Evolutionary conservation across 1,140 invertebrate genomes (phyloP).

Genomic region (Papilio aristodemus): DNA sequence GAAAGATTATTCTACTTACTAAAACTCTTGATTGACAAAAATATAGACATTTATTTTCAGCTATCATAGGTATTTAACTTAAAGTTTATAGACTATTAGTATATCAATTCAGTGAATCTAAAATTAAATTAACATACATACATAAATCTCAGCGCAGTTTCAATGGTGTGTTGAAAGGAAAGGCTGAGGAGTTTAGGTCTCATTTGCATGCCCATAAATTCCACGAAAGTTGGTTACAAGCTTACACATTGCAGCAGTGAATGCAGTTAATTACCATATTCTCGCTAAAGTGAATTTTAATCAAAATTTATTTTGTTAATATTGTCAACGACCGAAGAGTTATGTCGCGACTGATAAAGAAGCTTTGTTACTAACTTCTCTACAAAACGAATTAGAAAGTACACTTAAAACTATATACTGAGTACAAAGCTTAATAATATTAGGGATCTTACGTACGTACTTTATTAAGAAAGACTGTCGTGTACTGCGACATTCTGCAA

Average conservation of each 20-base stretch:
- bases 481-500: too few species aligned
- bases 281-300: slow-evolving; percentile 26
- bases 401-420: too few species aligned
- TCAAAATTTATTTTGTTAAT: slow-evolving; percentile 11
- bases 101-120: not conserved
- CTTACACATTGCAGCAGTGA: slow-evolving; percentile 21
- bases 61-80: not conserved
- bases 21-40: too few species aligned
- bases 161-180: slow-evolving; percentile 28
- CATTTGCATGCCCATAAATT: slow-evolving; percentile 30
- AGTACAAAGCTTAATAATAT: too few species aligned
- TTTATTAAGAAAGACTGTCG: too few species aligned
- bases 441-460: too few species aligned
- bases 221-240: slow-evolving; percentile 15
- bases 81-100: not conserved
- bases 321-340: slow-evolving; percentile 2
- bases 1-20: too few species aligned
- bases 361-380: not conserved
- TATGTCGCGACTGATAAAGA: not conserved
- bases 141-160: slow-evolving; percentile 18
- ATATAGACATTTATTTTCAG: too few species aligned
- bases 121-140: slow-evolving; percentile 15
- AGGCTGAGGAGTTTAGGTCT: slow-evolving; percentile 22
- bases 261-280: slow-evolving; percentile 28
- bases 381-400: too few species aligned